phyloP scores from a whole-genome alignment of 2,797 vertebrate species.

The Falco biarmicus region DNA sequence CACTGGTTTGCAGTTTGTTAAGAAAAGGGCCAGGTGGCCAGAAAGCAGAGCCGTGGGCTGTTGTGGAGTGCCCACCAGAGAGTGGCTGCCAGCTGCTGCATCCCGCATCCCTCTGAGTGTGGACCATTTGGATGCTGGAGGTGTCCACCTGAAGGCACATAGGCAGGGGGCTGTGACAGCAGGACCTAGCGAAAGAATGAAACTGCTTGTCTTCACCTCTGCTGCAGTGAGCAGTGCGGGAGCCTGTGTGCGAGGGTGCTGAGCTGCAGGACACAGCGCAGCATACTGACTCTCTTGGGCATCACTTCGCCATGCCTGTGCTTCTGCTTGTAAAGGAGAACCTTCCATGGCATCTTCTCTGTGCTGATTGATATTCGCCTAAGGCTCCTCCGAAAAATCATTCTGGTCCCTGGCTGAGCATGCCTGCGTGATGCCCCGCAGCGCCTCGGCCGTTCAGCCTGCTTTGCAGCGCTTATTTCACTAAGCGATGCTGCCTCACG shows the following conservation, averaged over 20 bases:
- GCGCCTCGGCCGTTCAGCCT: neutral
- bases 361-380: neutral
- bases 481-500: fast-evolving
- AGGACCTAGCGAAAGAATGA: fast-evolving
- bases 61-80: fast-evolving
- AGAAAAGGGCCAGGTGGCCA: neutral
- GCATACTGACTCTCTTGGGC: fast-evolving
- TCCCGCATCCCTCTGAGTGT: neutral
- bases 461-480: neutral
- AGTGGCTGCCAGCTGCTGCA: neutral
- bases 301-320: fast-evolving
- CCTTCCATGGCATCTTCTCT: neutral
- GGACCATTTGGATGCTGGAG: neutral
- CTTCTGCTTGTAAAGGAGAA: neutral
- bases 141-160: fast-evolving
- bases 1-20: neutral
- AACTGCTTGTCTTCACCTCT: neutral
- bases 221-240: fast-evolving
- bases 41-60: neutral
- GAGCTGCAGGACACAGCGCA: neutral
- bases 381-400: neutral
- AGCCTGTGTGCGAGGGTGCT: fast-evolving
- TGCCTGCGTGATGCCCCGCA: neutral
- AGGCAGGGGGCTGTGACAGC: neutral
- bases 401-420: neutral